These are phyloP conservation scores for Pollenia amentaria DNA, from an alignment of 2,888 invertebrate genomes.

Conservation along the genomic window DNA sequence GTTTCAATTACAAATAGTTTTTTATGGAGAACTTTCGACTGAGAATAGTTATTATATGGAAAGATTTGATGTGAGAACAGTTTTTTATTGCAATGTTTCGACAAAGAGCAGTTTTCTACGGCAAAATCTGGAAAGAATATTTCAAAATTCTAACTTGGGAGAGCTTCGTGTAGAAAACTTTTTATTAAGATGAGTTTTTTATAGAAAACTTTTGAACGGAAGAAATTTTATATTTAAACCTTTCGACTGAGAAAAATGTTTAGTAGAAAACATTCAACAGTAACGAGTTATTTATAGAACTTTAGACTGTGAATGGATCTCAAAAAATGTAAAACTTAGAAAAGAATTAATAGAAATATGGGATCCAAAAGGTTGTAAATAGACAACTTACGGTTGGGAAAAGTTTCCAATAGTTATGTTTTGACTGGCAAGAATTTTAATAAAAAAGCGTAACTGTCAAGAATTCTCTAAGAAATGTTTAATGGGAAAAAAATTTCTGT, in stretches of 20 bases:
- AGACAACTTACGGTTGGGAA: too few relatives aligned
- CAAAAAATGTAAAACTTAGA: too few relatives aligned
- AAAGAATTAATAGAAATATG: too few relatives aligned
- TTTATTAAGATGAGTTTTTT: not conserved
- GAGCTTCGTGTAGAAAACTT: not conserved
- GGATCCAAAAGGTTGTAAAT: too few relatives aligned
- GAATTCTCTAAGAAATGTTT: not conserved
- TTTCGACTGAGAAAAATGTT: not conserved
- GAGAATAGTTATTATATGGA: too few relatives aligned
- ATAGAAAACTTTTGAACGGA: not conserved
- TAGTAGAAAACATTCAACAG: not conserved
- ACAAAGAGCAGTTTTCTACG: too few relatives aligned
- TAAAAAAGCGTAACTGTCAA: not conserved
- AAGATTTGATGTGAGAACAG: too few relatives aligned
- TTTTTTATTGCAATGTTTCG: too few relatives aligned
- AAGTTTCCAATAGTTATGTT: too few relatives aligned
- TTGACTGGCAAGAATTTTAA: not conserved
- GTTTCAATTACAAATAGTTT: not conserved
- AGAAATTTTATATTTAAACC: not conserved
- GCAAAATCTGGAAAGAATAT: too few relatives aligned
- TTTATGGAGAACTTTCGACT: not conserved
- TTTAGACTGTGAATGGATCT: too few relatives aligned
- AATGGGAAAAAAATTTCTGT: not conserved
- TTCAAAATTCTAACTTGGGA: not conserved
- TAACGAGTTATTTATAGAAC: too few relatives aligned